Evolutionary conservation across 2,113 vertebrate genomes (phyloP), one percentile per base, ranked within the genome.

Genomic region (Campylorhamphus procurvoides): DNA sequence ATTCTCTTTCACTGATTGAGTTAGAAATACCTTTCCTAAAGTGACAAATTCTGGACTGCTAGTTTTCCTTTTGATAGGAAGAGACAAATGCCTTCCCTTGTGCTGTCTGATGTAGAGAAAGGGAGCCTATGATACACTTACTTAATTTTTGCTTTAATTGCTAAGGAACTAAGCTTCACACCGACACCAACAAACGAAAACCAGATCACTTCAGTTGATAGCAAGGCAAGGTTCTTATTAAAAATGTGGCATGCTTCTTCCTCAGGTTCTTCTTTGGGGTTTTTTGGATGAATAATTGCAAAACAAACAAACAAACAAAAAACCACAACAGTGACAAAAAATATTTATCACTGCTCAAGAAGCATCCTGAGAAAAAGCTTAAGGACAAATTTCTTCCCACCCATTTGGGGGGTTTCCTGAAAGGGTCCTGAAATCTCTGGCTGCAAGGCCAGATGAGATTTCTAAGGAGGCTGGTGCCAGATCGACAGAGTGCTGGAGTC

Each of bases 1-100:
- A 15, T 74, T 40, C 31, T 22, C 60, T 76, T 85, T 75, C 62
- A 37, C 11, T 28, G 59, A 46, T 18, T 1, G 2, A 55, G 37
- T 64, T 52, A 79, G 33, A 91, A 91, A 75, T 75, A 39, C 64
- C 33, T 29, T 89, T 94, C 47, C 35, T 74, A 33, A 74, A 71
- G 55, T 74, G 42, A 11, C 28, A 78, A 15, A 64, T 78, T 87
- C 33, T 75, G 27, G 35, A 18, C 33, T 78, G 18, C 47, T 89
- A 47, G 25, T 28, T 63, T 87, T 87, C 7, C 9, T 90, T 68
- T 68, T 67, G 55, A 62, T 7, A 66, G 46, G 24, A 74, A 68
- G 42, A 79, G 8, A 39, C 55, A 90, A 78, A 66, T 52, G 25
- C 15, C 27, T 13, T 90, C 27, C 27, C 17, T 47, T 73, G 44